These are phyloP conservation scores for Drosophila nikananu DNA, from an alignment of 1,140 invertebrate species.

Conservation along the genomic window DNA sequence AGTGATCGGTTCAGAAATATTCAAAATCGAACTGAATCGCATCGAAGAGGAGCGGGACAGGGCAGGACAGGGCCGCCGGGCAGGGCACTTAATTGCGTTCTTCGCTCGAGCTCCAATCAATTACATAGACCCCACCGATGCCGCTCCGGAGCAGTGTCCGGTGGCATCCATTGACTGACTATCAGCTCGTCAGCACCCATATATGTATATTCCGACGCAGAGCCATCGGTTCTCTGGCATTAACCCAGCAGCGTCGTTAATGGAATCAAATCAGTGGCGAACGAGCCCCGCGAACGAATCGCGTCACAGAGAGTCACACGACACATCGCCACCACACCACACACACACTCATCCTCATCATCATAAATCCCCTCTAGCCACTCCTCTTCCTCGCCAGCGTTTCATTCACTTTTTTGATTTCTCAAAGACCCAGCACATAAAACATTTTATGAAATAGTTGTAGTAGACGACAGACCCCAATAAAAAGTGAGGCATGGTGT, in stretches of 20 bases:
- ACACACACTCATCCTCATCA: neutral
- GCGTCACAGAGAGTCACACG: constrained; percentile 64
- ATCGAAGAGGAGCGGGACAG: constrained; percentile 29
- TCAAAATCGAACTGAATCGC: constrained; percentile 24
- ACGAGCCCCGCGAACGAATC: constrained; percentile 55
- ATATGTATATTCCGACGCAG: constrained; percentile 5
- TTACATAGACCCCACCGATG: constrained; percentile 36
- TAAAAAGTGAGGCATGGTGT: constrained; percentile 14
- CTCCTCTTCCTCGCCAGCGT: constrained; percentile 5
- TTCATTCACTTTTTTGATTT: constrained; percentile 51
- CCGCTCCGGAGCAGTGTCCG: neutral
- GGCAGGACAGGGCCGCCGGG: neutral
- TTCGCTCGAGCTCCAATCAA: constrained; percentile 53
- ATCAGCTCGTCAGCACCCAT: constrained; percentile 19
- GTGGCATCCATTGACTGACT: constrained; percentile 25
- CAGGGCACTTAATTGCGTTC: constrained; percentile 58
- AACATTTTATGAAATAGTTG: constrained; percentile 51
- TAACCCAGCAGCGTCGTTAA: constrained; percentile 48
- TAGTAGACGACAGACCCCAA: constrained; percentile 65
- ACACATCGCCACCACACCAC: constrained; percentile 39
- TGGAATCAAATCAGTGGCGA: constrained; percentile 70
- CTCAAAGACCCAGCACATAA: constrained; percentile 27
- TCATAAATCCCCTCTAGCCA: neutral
- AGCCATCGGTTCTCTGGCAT: constrained; percentile 28
- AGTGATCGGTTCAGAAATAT: constrained; percentile 30